Evolutionary conservation across 2,888 invertebrate species (phyloP).

Genomic region (Stenchaetothrips biformis): DNA sequence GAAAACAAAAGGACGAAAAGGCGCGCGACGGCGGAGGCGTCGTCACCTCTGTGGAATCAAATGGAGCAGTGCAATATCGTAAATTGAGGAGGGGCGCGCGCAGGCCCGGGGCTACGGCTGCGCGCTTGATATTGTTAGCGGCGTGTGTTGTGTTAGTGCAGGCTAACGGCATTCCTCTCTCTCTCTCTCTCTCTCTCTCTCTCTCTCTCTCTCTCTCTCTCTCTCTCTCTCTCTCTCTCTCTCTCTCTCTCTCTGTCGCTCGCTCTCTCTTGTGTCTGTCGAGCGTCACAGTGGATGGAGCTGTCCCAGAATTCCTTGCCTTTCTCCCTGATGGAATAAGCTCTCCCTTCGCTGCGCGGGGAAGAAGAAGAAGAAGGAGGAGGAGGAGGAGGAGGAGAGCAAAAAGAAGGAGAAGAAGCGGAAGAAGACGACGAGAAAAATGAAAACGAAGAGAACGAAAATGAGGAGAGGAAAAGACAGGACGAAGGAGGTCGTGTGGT

Average conservation of each 20-base stretch:
- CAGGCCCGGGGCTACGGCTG: too few species aligned
- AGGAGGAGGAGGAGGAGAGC: neutral
- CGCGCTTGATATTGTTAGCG: too few species aligned
- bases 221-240: neutral
- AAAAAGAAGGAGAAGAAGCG: neutral
- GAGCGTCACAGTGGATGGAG: neutral
- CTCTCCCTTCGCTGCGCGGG: neutral
- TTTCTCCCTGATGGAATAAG: neutral
- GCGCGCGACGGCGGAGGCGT: too few species aligned
- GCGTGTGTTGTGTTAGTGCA: too few species aligned
- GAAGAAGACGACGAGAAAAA: too few species aligned
- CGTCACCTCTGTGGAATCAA: too few species aligned
- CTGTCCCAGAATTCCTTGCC: neutral
- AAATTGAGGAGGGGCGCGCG: too few species aligned
- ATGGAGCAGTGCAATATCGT: too few species aligned
- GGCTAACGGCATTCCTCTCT: too few species aligned
- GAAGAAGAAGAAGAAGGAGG: neutral
- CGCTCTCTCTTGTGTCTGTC: neutral
- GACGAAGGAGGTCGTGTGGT: too few species aligned
- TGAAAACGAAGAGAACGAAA: neutral
- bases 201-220: neutral
- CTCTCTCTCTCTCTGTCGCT: neutral
- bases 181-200: neutral
- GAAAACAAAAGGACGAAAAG: too few species aligned
- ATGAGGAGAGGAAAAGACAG: too few species aligned